Conservation (phyloP, 1,140 invertebrate genomes). For the Papilio polyxenes region DNA sequence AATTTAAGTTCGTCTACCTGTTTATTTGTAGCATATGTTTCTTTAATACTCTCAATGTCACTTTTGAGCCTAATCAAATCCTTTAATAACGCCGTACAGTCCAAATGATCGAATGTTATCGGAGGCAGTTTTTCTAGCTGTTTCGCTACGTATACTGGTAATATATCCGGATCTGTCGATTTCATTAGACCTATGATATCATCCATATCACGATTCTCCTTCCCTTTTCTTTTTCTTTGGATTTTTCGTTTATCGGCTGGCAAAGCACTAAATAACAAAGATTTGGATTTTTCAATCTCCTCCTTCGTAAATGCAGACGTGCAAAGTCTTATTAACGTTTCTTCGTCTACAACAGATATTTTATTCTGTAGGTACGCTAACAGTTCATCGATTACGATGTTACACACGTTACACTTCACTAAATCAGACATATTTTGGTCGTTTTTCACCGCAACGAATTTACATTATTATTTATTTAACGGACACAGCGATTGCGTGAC, state of each 20-base stretch:
- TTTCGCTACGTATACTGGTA: slow-evolving; percentile 38
- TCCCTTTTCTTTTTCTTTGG: too few relatives aligned
- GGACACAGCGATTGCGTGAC: too few relatives aligned
- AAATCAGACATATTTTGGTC: slow-evolving; percentile 39
- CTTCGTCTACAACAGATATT: not conserved
- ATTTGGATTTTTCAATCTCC: slow-evolving; percentile 44
- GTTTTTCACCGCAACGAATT: not conserved
- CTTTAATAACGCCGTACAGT: too few relatives aligned
- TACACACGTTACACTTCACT: slow-evolving; percentile 44
- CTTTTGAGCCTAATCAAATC: too few relatives aligned
- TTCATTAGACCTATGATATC: slow-evolving; percentile 39
- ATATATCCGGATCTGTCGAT: slow-evolving; percentile 34
- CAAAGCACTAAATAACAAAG: slow-evolving; percentile 45
- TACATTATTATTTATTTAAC: not conserved
- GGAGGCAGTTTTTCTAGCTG: slow-evolving; percentile 42
- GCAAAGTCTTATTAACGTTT: too few relatives aligned
- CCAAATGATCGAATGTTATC: too few relatives aligned
- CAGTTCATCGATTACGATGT: slow-evolving; percentile 48
- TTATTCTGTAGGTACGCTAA: slow-evolving; percentile 48
- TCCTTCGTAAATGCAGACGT: slow-evolving; percentile 40
- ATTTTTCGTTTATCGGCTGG: too few relatives aligned
- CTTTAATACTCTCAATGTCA: slow-evolving; percentile 39
- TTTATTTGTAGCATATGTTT: slow-evolving; percentile 38
- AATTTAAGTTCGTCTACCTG: slow-evolving; percentile 41
- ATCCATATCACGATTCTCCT: too few relatives aligned